Evolutionary conservation across 2,888 invertebrate species (phyloP).

Genomic region (Aphidoletes aphidimyza): DNA sequence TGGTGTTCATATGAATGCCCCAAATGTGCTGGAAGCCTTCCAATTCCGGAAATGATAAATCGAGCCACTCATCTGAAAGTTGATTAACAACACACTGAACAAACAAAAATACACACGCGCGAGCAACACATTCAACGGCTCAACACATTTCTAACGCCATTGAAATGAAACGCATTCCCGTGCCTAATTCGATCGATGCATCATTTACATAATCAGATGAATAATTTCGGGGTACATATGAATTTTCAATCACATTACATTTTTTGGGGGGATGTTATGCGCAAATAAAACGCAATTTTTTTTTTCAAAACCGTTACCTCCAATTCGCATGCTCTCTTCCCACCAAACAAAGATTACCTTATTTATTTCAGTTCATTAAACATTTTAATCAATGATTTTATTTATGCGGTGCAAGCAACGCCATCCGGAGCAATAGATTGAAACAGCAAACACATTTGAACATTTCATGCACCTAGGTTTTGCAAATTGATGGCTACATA

Average conservation of each 20-base stretch:
- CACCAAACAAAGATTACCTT: neutral
- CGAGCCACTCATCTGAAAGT: slow-evolving; percentile 32
- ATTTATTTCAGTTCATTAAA: neutral
- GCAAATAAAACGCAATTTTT: too few relatives aligned
- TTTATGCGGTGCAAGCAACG: neutral
- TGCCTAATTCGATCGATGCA: slow-evolving; percentile 5
- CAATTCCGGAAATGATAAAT: slow-evolving; percentile 39
- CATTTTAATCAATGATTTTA: slow-evolving; percentile 11
- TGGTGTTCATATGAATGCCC: neutral
- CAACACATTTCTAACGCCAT: too few relatives aligned
- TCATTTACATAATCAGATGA: slow-evolving; percentile 46
- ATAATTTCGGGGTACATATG: slow-evolving; percentile 23
- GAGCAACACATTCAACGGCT: neutral
- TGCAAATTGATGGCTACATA: too few relatives aligned
- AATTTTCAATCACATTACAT: slow-evolving; percentile 38
- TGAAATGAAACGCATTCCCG: neutral
- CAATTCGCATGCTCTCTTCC: too few relatives aligned
- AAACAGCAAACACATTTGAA: neutral
- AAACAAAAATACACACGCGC: neutral
- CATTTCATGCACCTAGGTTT: too few relatives aligned
- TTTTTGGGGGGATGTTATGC: neutral
- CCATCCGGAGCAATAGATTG: neutral
- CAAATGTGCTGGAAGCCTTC: slow-evolving; percentile 19
- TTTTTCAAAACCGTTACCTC: too few relatives aligned
- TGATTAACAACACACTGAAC: neutral